Conservation (phyloP, 1,140 invertebrate species). For the Calosoma granatense region DNA sequence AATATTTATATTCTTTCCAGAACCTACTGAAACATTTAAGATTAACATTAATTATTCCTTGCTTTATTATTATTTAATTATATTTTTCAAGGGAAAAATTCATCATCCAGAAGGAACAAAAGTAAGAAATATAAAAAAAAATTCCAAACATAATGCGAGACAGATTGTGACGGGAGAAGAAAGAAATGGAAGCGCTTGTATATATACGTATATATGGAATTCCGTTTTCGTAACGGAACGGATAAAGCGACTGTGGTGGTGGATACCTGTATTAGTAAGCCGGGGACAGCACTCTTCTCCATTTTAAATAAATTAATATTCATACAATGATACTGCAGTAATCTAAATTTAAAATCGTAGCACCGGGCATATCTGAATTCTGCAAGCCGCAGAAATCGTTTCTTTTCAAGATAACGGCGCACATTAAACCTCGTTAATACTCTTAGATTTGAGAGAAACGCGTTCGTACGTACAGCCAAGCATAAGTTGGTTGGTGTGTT, state of each 20-base stretch:
- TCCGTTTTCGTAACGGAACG: neutral
- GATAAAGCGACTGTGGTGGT: no score
- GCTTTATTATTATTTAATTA: no score
- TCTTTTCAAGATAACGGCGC: neutral
- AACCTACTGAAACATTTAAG: no score
- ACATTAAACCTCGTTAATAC: neutral
- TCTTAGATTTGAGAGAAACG: neutral
- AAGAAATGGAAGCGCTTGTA: neutral
- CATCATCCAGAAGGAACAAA: no score
- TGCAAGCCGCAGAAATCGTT: neutral
- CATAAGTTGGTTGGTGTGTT: neutral
- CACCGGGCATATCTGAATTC: neutral
- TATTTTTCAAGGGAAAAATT: no score
- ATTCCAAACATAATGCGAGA: neutral
- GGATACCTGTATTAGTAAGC: neutral
- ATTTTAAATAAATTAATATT: constrained; percentile 9
- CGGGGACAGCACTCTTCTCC: neutral
- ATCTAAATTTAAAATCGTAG: constrained; percentile 9
- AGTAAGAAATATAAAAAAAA: neutral
- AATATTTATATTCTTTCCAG: no score
- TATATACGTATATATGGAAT: neutral
- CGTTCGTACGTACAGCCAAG: neutral
- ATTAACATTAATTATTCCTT: no score
- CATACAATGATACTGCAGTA: constrained; percentile 9
- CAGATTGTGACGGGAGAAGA: neutral